Base-by-base conservation (phyloP, 92 coral and sea anemone species). In the Zoanthus sansibaricus region DNA sequence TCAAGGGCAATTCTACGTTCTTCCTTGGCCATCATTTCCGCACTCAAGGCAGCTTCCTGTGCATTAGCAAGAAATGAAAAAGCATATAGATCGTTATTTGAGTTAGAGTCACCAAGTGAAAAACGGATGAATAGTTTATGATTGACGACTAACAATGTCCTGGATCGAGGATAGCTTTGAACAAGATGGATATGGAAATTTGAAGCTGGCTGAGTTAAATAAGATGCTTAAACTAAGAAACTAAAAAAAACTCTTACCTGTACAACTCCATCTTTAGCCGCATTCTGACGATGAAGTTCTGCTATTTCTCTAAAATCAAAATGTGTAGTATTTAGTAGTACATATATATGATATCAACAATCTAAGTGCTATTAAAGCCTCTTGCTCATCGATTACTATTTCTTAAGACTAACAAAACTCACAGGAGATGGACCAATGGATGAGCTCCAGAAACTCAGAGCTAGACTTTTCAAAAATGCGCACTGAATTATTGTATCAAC, bases 1-100 rank as follows among this genome's bases (percentile, higher is more conserved):
- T 97, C 99, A 88, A 97, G 73, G 6, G 96, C 95, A 82, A 97
- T 91, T 56, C 99, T 91, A 20, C 95, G 86, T 14, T 93, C 98
- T 91, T 97, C 99, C 88, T 97, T 97, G 13, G 99, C 99, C 52
- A 71, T 95, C 97, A 97, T 91, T 77, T 93, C 99, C 33, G 96
- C 93, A 86, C 99, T 97, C 75, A 97, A 94, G 42, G 96, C 90
- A 37, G 99, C 98, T 88, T 92, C 99, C 99, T 95, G 79, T 48
- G 82, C 21, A 58, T 16, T 14, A 62, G 21, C 30, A n/a, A 62
- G 18, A 62, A 25, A 11, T 20, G 9, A 25, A 9, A 69, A 11
- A 10, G 31, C 73, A 69, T 6, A 33, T 1, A 37, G 2, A 37
- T 37, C 42, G 4, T 37, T 37, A 37, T 37, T 8, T 69, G 42